Evolutionary conservation across 2,888 invertebrate genomes (phyloP).

Genomic region (Sesia bembeciformis): DNA sequence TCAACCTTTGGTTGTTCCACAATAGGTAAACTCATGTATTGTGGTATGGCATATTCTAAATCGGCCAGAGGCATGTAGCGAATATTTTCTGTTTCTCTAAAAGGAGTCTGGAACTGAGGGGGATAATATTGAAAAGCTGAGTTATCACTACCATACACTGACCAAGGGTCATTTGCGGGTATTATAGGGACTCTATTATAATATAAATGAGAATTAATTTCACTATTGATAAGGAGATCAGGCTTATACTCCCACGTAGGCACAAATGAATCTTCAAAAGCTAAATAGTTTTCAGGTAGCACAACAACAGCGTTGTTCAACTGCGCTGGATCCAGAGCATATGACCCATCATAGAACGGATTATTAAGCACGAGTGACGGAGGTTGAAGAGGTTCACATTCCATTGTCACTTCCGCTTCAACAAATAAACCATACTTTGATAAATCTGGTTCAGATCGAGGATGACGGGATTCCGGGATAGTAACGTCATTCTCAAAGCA

Average conservation of each 20-base stretch:
- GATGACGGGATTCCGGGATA: conserved; percentile 30
- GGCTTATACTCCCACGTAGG: conserved; percentile 61
- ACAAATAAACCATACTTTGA: conserved; percentile 56
- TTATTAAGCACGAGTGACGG: conserved; percentile 63
- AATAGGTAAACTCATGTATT: conserved; percentile 57
- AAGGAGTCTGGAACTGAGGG: conserved; percentile 43
- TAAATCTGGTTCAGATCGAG: conserved; percentile 63
- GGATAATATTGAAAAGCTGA: conserved; percentile 50
- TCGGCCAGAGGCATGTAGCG: conserved; percentile 60
- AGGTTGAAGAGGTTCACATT: conserved; percentile 40
- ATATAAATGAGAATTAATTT: conserved; percentile 43
- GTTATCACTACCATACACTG: conserved; percentile 45
- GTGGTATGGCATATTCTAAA: conserved; percentile 60
- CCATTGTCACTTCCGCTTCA: conserved; percentile 52
- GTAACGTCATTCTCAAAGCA: conserved; percentile 35
- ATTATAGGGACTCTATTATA: conserved; percentile 56
- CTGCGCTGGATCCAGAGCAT: conserved; percentile 43
- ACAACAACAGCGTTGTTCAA: conserved; percentile 47
- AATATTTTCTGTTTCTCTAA: conserved; percentile 37
- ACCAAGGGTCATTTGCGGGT: conserved; percentile 63
- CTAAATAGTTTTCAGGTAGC: conserved; percentile 65
- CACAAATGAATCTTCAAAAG: conserved; percentile 70
- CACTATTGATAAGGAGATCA: conserved; percentile 38
- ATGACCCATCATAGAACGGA: conserved; percentile 65
- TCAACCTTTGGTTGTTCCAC: conserved; percentile 38